Base-by-base conservation (phyloP, 2,113 vertebrate species). In the Pangasianodon hypophthalmus region DNA sequence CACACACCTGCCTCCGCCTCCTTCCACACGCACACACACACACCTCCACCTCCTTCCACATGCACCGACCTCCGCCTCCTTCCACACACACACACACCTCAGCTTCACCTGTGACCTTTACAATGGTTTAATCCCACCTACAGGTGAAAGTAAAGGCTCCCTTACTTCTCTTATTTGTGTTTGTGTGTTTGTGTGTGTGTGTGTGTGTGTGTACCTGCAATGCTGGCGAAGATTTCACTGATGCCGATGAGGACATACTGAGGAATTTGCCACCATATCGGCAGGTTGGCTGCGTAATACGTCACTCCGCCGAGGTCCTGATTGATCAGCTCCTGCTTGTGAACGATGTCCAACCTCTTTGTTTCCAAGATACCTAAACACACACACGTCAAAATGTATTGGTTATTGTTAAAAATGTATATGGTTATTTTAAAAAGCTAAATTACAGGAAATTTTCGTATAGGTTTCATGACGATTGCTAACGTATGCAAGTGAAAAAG, bases 211-310 rank as follows among this genome's bases (percentile, higher is more conserved):
- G 91, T 93, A 99, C 98, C 98, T 95, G 98, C 97, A 90, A 99
- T 99, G 94, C 98, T 99, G 88, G 98, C 98, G 90, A 99, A 99
- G 93, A 99, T 96, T 93, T 99, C 98, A 54, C 98, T 99, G 95
- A 99, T 94, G 84, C 98, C 98, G 48, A 99, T 99, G 77, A 99
- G 97, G 93, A 99, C 95, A 2, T 99, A 99, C 1, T 99, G 98
- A n/a, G 98, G 98, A 13, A 99, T 91, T 95, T 99, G 98, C 98
- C 98, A 99, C 98, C 98, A 99, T 89, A 99, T 96, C 6, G 97
- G 95, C 93, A 99, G 83, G 93, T 99, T 96, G 37, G 98, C 98
- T 0, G 97, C 98, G 0, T 97, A 92, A 93, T 97, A 99, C 0
- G 95, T 95, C 3, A 97, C 97, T 0, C 95, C 94, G 19, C 98